Evolutionary conservation across 2,113 vertebrate genomes (phyloP).

Genomic region (Typhlomys cinereus): DNA sequence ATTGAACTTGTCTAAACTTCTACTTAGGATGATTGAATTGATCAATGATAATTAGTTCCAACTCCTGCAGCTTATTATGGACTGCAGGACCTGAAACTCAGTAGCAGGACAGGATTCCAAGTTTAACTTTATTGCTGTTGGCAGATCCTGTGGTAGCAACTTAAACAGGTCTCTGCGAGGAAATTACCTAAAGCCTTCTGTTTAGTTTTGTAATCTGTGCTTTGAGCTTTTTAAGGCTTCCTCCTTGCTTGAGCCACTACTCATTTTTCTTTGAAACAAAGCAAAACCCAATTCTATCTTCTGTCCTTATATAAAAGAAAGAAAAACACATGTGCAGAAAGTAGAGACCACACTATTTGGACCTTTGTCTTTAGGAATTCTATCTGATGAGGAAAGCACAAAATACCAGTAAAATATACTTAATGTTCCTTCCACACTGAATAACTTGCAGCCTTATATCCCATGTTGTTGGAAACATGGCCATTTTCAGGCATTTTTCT

Average conservation of each 20-base stretch:
- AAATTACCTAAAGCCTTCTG: not conserved
- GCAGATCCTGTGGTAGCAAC: not conserved
- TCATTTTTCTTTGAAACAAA: conserved; percentile 57
- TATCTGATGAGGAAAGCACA: not conserved
- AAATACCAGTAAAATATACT: conserved; percentile 34
- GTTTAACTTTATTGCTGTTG: not conserved
- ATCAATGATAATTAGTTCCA: not conserved
- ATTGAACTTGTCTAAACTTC: not conserved
- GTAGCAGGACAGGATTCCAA: not conserved
- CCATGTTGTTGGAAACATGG: conserved; percentile 50
- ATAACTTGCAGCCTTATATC: conserved; percentile 64
- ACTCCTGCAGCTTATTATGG: not conserved
- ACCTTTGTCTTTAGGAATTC: conserved; percentile 42
- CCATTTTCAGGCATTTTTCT: conserved; percentile 60
- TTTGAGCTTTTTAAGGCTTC: conserved; percentile 42
- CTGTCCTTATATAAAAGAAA: conserved; percentile 49
- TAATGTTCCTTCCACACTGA: conserved; percentile 62
- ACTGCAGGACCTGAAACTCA: not conserved
- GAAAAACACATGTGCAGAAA: not conserved
- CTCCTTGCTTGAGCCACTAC: not conserved
- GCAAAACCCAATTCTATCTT: conserved; percentile 43
- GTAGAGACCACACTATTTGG: conserved; percentile 24
- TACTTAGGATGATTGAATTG: not conserved
- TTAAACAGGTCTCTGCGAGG: not conserved
- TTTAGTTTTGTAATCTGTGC: conserved; percentile 36